Evolutionary conservation across 2,888 invertebrate species (phyloP).

Genomic region (Andrena flavipes): DNA sequence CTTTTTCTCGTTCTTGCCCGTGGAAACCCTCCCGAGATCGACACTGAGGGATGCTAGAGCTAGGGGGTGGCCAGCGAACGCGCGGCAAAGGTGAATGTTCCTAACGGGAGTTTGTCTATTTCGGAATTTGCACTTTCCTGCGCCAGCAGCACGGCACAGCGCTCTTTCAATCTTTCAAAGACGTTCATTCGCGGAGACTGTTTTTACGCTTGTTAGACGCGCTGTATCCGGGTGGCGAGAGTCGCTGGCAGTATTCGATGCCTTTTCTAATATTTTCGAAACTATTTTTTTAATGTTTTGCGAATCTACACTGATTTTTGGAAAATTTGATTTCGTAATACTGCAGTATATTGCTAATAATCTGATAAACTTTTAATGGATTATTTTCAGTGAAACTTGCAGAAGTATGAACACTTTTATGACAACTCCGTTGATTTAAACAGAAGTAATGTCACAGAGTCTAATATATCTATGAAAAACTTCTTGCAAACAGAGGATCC

Average conservation of each 20-base stretch:
- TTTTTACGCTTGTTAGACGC: neutral
- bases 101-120: conserved; percentile 21
- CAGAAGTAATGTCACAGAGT: too few species aligned
- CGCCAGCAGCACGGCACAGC: neutral
- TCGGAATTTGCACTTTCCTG: conserved; percentile 26
- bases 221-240: neutral
- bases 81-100: conserved; percentile 24
- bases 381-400: too few species aligned
- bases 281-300: too few species aligned
- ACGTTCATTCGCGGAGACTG: conserved; percentile 1
- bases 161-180: neutral
- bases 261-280: too few species aligned
- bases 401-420: too few species aligned
- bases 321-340: too few species aligned
- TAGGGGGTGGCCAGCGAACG: conserved; percentile 1
- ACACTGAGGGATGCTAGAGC: conserved; percentile 62
- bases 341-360: too few species aligned
- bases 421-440: too few species aligned
- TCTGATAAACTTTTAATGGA: too few species aligned
- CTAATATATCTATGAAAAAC: too few species aligned
- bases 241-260: neutral
- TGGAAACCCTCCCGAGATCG: conserved; percentile 57
- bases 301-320: too few species aligned
- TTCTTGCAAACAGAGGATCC: too few species aligned
- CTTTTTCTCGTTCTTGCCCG: conserved; percentile 35